Conservation (phyloP, 2,113 vertebrate species). For the Cyprinodon tularosa region DNA sequence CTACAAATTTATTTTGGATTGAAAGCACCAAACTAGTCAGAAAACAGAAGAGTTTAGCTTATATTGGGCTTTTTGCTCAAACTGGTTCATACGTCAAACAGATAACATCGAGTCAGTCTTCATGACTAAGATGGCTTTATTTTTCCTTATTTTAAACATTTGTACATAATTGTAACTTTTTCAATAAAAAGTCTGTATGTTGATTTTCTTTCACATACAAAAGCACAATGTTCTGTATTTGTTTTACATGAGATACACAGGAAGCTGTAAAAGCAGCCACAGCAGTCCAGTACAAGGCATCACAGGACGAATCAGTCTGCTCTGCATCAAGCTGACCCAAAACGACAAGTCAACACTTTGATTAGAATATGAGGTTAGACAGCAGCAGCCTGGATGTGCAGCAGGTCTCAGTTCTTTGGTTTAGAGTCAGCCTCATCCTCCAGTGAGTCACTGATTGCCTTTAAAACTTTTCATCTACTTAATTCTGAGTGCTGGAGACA, state of each 20-base stretch:
- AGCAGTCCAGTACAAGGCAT: constrained; percentile 84
- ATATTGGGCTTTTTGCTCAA: constrained; percentile 27
- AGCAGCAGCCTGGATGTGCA: constrained; percentile 32
- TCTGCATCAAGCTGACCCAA: constrained; percentile 37
- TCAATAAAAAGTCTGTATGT: constrained; percentile 83
- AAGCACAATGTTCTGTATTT: constrained; percentile 42
- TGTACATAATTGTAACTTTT: constrained; percentile 88
- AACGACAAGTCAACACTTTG: not conserved
- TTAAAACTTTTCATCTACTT: constrained; percentile 2
- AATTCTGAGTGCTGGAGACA: not conserved
- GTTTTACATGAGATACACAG: constrained; percentile 73
- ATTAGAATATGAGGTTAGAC: constrained; percentile 4
- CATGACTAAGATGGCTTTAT: constrained; percentile 58
- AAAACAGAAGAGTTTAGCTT: constrained; percentile 21
- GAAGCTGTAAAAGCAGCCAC: constrained; percentile 79
- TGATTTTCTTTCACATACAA: constrained; percentile 75
- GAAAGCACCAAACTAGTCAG: not conserved
- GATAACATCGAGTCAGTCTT: constrained; percentile 16
- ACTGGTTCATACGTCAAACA: constrained; percentile 10
- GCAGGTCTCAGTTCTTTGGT: constrained; percentile 22
- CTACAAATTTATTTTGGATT: not conserved
- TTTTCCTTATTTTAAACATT: constrained; percentile 65
- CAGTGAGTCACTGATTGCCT: constrained; percentile 36
- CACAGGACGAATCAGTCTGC: constrained; percentile 27
- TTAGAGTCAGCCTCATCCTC: constrained; percentile 24